Evolutionary conservation across 1,140 invertebrate genomes (phyloP), one percentile per base, ranked within the genome.

Genomic region (Uloborus diversus): DNA sequence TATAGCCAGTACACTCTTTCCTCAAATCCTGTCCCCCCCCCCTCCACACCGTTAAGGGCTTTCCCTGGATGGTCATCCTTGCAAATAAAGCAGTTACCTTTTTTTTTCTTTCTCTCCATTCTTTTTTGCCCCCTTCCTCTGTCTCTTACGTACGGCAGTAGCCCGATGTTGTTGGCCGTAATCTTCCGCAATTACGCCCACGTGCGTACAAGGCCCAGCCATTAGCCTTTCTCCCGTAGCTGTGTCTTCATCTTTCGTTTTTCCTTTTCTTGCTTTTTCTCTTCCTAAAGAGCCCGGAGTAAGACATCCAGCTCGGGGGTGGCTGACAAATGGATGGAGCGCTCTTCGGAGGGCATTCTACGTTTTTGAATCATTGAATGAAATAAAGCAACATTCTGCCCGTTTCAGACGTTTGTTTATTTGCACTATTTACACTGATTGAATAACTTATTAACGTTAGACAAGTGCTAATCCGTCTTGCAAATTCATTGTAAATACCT

Each of bases 291-390:
- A 9, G 9, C 37, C 37, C 30, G 30, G 71, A 71, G 47, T 32
- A 71, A 71, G 69, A 71, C 69, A 71, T 71, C 69, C 57, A 35
- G 14, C 9, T 17, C 23, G 66, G 69, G 69, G 56, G 47, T 61
- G 69, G 11, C 33, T 56, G 25, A 35, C 53, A 71, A 71, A 71
- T 71, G 20, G 23, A n/a, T 25, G 49, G 28, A n/a, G 17, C 28
- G 53, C 37, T 25, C 56, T 69, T 69, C 7, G 23, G 37, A 47
- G 32, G 30, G 17, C 25, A 23, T 23, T n/a, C 17, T 14, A 53
- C 51, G 7, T 5, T 1, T 7, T 53, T 13, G n/a, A 20, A n/a
- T 23, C 13, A 7, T n/a, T 56, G 51, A 20, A 20, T 56, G 53
- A 11, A 56, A 56, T 56, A n/a, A n/a, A n/a, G n/a, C n/a, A n/a